phyloP scores from a whole-genome alignment of 2,113 vertebrate species.

The Irena cyanogastra region DNA sequence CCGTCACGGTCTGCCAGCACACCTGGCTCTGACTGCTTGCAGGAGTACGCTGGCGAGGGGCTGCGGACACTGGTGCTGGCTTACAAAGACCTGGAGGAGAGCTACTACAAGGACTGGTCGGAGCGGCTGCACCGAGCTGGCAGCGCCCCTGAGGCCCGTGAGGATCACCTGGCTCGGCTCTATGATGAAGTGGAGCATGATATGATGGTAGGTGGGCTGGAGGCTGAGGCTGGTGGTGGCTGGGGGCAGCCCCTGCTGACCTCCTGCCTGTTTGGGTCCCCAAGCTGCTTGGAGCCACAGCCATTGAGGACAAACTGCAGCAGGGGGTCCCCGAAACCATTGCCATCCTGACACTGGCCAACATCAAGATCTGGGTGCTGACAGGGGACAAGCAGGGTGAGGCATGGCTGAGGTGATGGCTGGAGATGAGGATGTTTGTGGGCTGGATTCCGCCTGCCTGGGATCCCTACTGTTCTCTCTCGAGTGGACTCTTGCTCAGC shows the following conservation, averaged over 20 bases:
- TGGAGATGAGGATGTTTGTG: not conserved
- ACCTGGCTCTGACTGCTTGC: not conserved
- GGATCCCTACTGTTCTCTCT: not conserved
- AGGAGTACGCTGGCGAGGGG: conserved; percentile 82
- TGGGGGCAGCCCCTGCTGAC: not conserved
- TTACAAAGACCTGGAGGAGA: conserved; percentile 87
- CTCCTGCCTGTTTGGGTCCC: not conserved
- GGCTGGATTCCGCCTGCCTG: not conserved
- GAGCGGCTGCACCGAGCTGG: conserved; percentile 74
- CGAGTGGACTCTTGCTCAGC: not conserved
- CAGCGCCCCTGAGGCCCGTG: conserved; percentile 74
- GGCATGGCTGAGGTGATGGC: not conserved
- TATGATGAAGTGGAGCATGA: conserved; percentile 91
- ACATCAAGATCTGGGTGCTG: conserved; percentile 96
- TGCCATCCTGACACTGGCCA: conserved; percentile 86
- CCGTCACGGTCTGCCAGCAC: not conserved
- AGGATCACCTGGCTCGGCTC: conserved; percentile 82
- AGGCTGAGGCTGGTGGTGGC: not conserved
- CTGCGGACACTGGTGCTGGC: conserved; percentile 87
- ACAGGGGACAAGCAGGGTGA: conserved; percentile 95
- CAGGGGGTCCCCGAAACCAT: conserved; percentile 93
- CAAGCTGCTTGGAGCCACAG: conserved; percentile 88
- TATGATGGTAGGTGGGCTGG: conserved; percentile 79
- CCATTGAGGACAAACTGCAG: conserved; percentile 93
- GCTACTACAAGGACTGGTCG: conserved; percentile 83